Conservation (phyloP, 2,888 invertebrate genomes). For the Lasioglossum marginatum region DNA sequence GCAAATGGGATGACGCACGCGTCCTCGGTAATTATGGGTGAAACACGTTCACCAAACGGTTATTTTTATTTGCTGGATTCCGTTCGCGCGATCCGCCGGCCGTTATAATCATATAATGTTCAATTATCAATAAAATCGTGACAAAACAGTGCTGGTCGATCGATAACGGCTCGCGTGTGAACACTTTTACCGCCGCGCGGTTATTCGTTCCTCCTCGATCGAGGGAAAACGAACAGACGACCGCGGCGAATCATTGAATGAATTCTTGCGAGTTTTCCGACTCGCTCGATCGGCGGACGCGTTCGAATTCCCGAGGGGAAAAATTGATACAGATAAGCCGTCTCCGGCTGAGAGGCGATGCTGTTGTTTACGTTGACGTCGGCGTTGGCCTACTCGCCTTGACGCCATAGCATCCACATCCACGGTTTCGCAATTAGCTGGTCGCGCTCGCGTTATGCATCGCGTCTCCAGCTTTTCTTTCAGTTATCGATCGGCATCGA, state of each 20-base stretch:
- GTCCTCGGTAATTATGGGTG: conserved; percentile 2
- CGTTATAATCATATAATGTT: not conserved
- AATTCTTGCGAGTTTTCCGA: not conserved
- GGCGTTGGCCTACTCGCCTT: conserved; percentile 57
- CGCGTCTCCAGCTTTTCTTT: not conserved
- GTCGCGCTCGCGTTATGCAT: conserved; percentile 12
- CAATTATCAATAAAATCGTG: not conserved
- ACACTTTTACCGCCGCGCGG: not conserved
- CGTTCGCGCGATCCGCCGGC: not conserved
- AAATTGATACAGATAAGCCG: not conserved
- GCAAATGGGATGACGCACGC: conserved; percentile 2
- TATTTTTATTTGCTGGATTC: not conserved
- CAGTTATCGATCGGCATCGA: conserved; percentile 13
- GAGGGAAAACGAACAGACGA: not conserved
- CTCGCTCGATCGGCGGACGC: not conserved
- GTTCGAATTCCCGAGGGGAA: not conserved
- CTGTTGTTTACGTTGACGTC: conserved; percentile 53
- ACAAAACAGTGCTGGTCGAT: not conserved
- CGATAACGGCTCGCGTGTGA: not conserved
- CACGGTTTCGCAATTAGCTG: conserved; percentile 38
- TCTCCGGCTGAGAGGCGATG: not conserved
- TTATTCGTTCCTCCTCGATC: not conserved
- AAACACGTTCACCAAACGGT: not conserved
- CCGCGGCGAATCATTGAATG: not conserved
- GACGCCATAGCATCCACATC: conserved; percentile 25